Base-by-base conservation (phyloP, 2,888 invertebrate genomes). In the Cheilosia soror region DNA sequence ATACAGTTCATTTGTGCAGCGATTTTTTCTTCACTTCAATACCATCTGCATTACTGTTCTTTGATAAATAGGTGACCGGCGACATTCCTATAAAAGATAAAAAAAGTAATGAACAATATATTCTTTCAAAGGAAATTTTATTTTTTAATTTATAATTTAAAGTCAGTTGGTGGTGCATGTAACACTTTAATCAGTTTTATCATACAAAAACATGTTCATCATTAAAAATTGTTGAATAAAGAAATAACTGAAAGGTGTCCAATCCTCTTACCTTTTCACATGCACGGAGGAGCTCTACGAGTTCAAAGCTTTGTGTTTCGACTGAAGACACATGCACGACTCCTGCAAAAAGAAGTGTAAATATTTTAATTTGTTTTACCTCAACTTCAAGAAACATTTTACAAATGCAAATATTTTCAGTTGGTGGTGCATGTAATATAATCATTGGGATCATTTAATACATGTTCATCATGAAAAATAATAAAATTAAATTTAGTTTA, bases 381-480 rank as follows among this genome's bases (percentile, higher is more conserved):
- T 37, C 37, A 11, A 11, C 37, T 9, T 9, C 9, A 42, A 5
- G 15, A 44, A 47, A 47, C 0, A 20, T 20, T 20, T 20, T 0
- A 0, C 11, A 1, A 4, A 40, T 5, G 5, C 5, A 37, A 25
- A n/a, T 4, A 3, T 25, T 5, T 13, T 73, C 73, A 73, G 73
- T 63, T 63, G 73, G 73, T 73, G 73, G 73, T 73, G 73, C 73
- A 73, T 62, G 73, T 73, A 53, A 5, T 42, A n/a, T 63, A 73
- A 73, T 73, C 73, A 62, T 7, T 65, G 5, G 5, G 47, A 47
- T 47, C 47, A 47, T 57, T 15, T 69, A 63, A 76, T 65, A 29
- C n/a, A 37, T 55, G 53, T 75, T 81, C 80, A 81, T 81, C 80
- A 47, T 44, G 5, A 44, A 44, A 13, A 11, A 37, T 4, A 4